phyloP scores from a whole-genome alignment of 1,140 invertebrate species.

The Drosophila murphyi region DNA sequence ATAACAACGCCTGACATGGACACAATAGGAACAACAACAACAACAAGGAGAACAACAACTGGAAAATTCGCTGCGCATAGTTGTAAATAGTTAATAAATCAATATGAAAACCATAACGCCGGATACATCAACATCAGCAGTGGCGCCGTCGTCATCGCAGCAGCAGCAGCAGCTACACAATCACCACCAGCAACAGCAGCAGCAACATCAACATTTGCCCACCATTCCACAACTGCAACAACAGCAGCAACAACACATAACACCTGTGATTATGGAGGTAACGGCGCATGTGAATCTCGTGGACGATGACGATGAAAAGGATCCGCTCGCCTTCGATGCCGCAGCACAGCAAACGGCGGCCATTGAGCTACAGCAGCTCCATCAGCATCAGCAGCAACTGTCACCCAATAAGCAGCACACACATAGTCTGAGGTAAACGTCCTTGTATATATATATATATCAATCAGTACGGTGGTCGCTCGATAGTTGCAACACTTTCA shows the following conservation, averaged over 20 bases:
- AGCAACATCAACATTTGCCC: conserved; percentile 45
- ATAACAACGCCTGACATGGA: conserved; percentile 36
- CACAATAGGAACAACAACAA: conserved; percentile 29
- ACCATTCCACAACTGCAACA: conserved; percentile 41
- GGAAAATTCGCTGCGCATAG: conserved; percentile 14
- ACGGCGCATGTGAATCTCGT: conserved; percentile 77
- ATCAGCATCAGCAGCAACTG: conserved; percentile 24
- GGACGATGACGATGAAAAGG: conserved; percentile 79
- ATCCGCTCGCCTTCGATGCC: conserved; percentile 76
- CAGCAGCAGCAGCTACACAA: conserved; percentile 45
- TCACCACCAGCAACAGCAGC: conserved; percentile 34
- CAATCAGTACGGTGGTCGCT: neutral
- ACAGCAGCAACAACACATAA: conserved; percentile 39
- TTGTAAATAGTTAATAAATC: conserved; percentile 47
- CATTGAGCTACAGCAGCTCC: conserved; percentile 4
- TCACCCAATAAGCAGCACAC: conserved; percentile 78
- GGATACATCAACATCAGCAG: conserved; percentile 53
- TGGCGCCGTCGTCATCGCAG: conserved; percentile 48
- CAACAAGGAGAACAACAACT: conserved; percentile 6
- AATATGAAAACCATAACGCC: conserved; percentile 77
- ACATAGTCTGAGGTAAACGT: conserved; percentile 72
- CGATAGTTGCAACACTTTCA: too few relatives aligned
- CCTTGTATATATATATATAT: too few relatives aligned
- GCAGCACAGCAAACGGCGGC: conserved; percentile 33
- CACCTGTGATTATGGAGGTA: conserved; percentile 70